Conservation (phyloP, 2,113 vertebrate genomes). For the Sorex fumeus region DNA sequence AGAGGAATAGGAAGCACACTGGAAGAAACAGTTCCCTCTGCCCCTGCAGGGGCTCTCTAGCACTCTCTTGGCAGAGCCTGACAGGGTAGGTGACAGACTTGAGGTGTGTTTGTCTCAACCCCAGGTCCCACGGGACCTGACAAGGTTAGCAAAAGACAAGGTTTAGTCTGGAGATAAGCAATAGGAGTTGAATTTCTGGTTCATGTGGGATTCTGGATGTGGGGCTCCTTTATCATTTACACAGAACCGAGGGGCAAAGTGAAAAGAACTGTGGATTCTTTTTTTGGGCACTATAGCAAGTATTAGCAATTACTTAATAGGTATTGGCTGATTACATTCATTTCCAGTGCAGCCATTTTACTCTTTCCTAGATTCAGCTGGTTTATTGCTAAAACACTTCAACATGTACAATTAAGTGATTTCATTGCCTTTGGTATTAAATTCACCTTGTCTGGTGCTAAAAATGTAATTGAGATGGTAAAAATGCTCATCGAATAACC, state of each 20-base stretch:
- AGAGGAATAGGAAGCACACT: not conserved
- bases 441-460: not conserved
- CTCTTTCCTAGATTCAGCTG: not conserved
- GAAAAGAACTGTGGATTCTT: not conserved
- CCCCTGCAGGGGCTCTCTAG: not conserved
- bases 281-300: not conserved
- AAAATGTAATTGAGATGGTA: not conserved
- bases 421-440: not conserved
- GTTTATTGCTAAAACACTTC: not conserved
- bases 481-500: not conserved
- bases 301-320: not conserved
- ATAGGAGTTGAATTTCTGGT: not conserved
- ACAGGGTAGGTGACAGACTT: not conserved
- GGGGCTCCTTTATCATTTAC: not conserved
- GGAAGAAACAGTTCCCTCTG: not conserved
- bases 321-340: not conserved
- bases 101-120: not conserved
- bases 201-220: not conserved
- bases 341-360: not conserved
- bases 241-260: not conserved
- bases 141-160: not conserved
- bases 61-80: not conserved
- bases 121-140: not conserved
- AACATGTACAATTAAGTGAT: not conserved
- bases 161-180: not conserved